Percentiles rank a stretch among this genome's conserved stretches.
Evolutionary conservation across 2,797 vertebrate genomes (phyloP).

Genomic region (Urophycis tenuis): DNA sequence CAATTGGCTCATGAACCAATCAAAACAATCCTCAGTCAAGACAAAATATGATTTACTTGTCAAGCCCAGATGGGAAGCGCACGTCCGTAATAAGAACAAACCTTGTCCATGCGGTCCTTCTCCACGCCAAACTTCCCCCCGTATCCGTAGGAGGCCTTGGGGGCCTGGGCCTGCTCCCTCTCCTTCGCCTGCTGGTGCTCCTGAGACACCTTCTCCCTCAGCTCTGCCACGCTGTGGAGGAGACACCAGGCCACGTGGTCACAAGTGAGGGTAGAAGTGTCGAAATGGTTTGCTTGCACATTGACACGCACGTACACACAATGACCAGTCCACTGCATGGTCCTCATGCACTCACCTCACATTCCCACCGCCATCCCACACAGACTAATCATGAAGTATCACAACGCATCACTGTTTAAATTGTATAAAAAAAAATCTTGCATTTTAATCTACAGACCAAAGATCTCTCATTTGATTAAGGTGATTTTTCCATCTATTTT

Average conservation of each 20-base stretch:
- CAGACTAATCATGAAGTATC: neutral
- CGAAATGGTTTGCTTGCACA: neutral
- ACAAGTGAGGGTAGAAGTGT: neutral
- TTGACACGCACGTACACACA: constrained; percentile 1
- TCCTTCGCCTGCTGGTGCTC: constrained; percentile 86
- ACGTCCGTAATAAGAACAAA: constrained; percentile 34
- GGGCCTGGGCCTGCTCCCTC: constrained; percentile 76
- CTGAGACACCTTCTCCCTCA: constrained; percentile 80
- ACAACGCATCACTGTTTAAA: no score
- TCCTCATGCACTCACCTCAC: neutral
- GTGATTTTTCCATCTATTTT: neutral
- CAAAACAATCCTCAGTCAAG: neutral
- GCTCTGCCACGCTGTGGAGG: constrained; percentile 65
- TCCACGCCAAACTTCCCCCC: constrained; percentile 94
- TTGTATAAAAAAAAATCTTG: neutral
- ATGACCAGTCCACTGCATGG: no score
- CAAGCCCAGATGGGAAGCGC: neutral
- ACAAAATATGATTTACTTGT: neutral
- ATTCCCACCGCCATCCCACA: neutral
- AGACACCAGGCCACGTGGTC: no score
- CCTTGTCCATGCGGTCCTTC: constrained; percentile 95
- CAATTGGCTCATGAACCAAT: neutral
- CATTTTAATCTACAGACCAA: no score
- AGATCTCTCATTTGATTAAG: neutral
- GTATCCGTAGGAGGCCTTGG: constrained; percentile 92